Percentiles rank a stretch among this genome's conserved stretches.
Conservation (phyloP, 2,888 invertebrate species). For the Athalia circularis region DNA sequence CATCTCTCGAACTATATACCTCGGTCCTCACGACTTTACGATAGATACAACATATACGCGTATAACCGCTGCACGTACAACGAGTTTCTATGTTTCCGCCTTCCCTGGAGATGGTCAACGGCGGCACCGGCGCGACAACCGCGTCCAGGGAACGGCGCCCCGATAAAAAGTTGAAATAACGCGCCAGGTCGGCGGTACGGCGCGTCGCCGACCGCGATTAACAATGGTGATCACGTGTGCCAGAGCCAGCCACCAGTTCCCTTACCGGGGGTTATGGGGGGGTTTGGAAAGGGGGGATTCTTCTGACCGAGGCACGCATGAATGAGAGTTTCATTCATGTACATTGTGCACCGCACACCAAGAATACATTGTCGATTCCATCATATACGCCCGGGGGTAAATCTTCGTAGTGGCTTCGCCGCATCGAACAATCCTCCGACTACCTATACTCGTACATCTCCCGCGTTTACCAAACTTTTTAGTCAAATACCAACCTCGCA, state of each 20-base stretch:
- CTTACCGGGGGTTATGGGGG: conserved; percentile 45
- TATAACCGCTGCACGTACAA: conserved; percentile 15
- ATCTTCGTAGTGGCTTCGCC: background rate
- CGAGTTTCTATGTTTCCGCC: conserved; percentile 44
- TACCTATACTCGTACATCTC: too few relatives aligned
- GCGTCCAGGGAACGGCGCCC: conserved; percentile 44
- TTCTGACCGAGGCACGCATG: conserved; percentile 36
- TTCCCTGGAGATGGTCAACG: conserved; percentile 39
- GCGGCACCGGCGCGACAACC: conserved; percentile 37
- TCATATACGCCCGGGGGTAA: conserved; percentile 20
- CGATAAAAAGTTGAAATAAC: conserved; percentile 59
- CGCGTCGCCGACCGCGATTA: conserved; percentile 55
- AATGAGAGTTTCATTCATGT: conserved; percentile 48
- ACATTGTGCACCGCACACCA: conserved; percentile 30
- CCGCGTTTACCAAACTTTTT: too few relatives aligned
- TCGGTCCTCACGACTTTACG: background rate
- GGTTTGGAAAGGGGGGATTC: conserved; percentile 27
- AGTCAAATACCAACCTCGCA: too few relatives aligned
- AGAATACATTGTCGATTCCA: conserved; percentile 35
- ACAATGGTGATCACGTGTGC: conserved; percentile 68
- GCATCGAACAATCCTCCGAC: too few relatives aligned
- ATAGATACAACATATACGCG: background rate
- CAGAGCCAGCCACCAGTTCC: conserved; percentile 29
- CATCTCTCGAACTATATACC: too few relatives aligned
- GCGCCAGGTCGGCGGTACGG: conserved; percentile 60